phyloP scores from a whole-genome alignment of 2,113 vertebrate species.

The Fregata magnificens region DNA sequence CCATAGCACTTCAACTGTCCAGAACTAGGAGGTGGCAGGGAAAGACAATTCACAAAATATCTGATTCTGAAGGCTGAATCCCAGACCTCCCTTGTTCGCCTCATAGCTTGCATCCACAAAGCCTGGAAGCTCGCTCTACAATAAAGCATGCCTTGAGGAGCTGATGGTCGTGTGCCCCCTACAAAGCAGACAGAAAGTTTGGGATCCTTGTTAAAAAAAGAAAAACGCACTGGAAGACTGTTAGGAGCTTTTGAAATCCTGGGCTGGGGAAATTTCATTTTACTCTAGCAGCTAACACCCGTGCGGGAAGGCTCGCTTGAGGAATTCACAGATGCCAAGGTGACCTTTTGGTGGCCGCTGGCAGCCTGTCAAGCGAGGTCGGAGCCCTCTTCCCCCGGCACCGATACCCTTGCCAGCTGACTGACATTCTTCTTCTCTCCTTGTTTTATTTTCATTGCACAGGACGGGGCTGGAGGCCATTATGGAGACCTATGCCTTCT shows the following conservation, averaged over 20 bases:
- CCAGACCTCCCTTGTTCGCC: not conserved
- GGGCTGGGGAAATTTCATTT: not conserved
- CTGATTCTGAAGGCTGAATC: not conserved
- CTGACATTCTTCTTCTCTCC: not conserved
- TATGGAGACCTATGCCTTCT: constrained; percentile 99
- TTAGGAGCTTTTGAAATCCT: not conserved
- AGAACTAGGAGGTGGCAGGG: not conserved
- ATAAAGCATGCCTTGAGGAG: not conserved
- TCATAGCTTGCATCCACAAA: not conserved
- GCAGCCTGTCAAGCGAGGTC: not conserved
- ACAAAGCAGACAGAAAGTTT: not conserved
- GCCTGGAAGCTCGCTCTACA: not conserved
- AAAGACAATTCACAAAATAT: not conserved
- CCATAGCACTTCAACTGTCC: not conserved
- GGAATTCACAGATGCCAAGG: not conserved
- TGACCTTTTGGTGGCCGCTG: not conserved
- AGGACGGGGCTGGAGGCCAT: constrained; percentile 98
- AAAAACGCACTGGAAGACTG: not conserved
- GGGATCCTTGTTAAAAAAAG: not conserved
- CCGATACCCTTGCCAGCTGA: not conserved
- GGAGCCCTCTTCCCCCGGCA: not conserved
- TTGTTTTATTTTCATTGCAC: constrained; percentile 28
- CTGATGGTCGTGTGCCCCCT: not conserved
- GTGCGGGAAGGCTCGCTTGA: not conserved
- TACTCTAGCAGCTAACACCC: not conserved